Evolutionary conservation across 2,797 vertebrate genomes (phyloP), one percentile per base, ranked within the genome.

Genomic region (Trachurus trachurus): DNA sequence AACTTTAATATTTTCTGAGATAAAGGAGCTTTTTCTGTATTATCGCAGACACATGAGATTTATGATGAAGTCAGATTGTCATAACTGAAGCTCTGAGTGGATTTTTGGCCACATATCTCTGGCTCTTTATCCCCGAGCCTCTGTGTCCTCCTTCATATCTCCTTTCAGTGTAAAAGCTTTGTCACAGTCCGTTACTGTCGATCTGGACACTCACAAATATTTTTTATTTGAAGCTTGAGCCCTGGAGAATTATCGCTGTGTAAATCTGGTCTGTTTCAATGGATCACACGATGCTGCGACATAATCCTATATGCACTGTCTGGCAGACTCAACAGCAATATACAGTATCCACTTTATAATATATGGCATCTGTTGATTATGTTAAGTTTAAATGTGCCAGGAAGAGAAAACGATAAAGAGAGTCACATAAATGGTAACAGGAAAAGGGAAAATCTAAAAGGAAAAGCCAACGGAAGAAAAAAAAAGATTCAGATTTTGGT

Each of bases 231-330:
- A 26, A 15, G 12, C 22, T 26, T 7, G 53, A 76, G 72, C 71
- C 52, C 49, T 59, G 40, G 56, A 83, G 64, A 85, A 66, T 81
- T 78, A 83, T 57, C 83, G 69, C 71, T 59, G 82, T 80, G 73
- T 80, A 70, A 80, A 68, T 15, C 21, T 26, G 21, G 1, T 11
- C 52, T 65, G 29, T 83, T 83, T 87, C 59, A 80, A 61, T 83
- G 67, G 76, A 83, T 87, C 72, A 76, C 81, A 83, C 26, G 26
- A 73, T 40, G 52, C 67, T 57, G 72, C 40, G 19, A 44, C 62
- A 53, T 59, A 63, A 82, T 59, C 82, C 26, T 26, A 26, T 26
- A 26, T 26, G 26, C 26, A 26, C 26, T n/a, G n/a, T n/a, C n/a
- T 26, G 31, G 31, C 31, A 34, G 5, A 6, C 31, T 34, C 31